These are phyloP conservation scores for Onychomys torridus DNA, from an alignment of 2,797 vertebrate genomes.

Conservation along the genomic window DNA sequence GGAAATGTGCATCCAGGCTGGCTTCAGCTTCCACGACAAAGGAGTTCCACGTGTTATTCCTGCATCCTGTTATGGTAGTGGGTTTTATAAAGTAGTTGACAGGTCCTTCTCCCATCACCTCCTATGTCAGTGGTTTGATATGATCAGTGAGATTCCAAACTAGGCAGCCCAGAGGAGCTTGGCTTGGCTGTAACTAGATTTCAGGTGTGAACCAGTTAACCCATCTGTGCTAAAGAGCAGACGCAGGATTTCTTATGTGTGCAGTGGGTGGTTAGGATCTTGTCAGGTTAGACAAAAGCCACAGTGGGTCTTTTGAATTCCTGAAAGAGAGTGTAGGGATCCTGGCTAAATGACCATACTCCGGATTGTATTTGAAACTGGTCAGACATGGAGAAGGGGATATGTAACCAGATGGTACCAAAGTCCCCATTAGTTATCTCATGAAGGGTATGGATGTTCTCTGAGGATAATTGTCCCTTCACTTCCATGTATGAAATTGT, in stretches of 20 bases:
- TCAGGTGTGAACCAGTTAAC: neutral
- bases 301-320: neutral
- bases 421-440: neutral
- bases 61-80: neutral
- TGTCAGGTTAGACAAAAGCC: neutral
- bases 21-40: neutral
- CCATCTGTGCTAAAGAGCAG: neutral
- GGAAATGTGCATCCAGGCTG: neutral
- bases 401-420: neutral
- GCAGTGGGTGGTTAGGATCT: neutral
- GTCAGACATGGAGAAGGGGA: neutral
- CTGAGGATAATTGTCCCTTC: neutral
- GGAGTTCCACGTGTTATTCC: neutral
- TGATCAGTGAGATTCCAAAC: neutral
- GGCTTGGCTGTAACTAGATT: neutral
- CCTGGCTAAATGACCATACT: neutral
- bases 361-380: neutral
- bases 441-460: neutral
- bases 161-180: neutral
- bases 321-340: neutral
- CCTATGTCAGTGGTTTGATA: neutral
- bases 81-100: neutral
- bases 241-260: neutral
- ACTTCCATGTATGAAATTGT: neutral
- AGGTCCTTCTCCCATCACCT: neutral